Percentiles rank a stretch among this genome's conserved stretches.
Evolutionary conservation across 2,113 vertebrate genomes (phyloP).

Genomic region (Campylomormyrus numenius): DNA sequence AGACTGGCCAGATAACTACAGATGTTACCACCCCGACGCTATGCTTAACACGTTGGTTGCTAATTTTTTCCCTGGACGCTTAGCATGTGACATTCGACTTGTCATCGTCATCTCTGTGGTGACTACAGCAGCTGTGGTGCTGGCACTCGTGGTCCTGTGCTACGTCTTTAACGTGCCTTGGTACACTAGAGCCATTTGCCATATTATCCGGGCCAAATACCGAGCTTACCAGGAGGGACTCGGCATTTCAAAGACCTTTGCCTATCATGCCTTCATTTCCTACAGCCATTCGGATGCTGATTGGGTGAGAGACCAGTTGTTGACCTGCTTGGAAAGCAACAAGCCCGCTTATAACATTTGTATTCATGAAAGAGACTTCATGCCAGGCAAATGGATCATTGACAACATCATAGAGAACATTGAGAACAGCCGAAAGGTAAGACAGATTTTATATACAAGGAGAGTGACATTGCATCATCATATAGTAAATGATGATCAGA

Average conservation of each 20-base stretch:
- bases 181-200: conserved; percentile 68
- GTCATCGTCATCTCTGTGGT: conserved; percentile 61
- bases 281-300: conserved; percentile 69
- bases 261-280: conserved; percentile 76
- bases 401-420: conserved; percentile 83
- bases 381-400: conserved; percentile 76
- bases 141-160: conserved; percentile 55
- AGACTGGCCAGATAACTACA: conserved; percentile 71
- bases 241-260: conserved; percentile 27
- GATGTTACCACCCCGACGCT: conserved; percentile 64
- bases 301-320: conserved; percentile 68
- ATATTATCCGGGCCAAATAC: conserved; percentile 64
- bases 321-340: conserved; percentile 61
- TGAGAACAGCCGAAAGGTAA: conserved; percentile 69
- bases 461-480: neutral
- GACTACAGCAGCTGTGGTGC: conserved; percentile 47
- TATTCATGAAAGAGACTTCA: conserved; percentile 78
- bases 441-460: neutral
- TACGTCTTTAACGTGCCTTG: conserved; percentile 66
- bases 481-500: neutral
- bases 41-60: conserved; percentile 60
- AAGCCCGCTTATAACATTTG: conserved; percentile 66
- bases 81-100: conserved; percentile 65
- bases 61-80: conserved; percentile 47
- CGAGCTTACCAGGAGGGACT: conserved; percentile 49